A percentile compares a stretch with the other conserved stretches of the same genome.
Conservation (phyloP, 1,140 invertebrate species). For the Aphelinus certus region DNA sequence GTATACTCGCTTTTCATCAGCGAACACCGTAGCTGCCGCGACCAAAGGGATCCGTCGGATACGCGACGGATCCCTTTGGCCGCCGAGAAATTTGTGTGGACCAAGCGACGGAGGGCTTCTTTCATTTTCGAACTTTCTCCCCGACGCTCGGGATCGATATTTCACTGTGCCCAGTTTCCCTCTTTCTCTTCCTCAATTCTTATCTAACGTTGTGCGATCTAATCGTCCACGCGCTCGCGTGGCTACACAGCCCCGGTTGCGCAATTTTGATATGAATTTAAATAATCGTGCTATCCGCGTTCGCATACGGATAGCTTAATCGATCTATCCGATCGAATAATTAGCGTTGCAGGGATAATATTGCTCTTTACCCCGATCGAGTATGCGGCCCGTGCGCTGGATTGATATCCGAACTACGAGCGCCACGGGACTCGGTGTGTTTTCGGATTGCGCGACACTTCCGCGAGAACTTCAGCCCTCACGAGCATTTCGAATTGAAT, state of each 20-base stretch:
- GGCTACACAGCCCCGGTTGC: constrained; percentile 12
- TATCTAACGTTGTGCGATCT: constrained; percentile 27
- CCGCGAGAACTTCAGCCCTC: no score
- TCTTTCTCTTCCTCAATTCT: not conserved
- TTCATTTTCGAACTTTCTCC: no score
- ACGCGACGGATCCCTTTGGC: no score
- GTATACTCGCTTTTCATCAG: no score
- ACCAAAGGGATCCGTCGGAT: no score
- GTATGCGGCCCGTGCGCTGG: not conserved
- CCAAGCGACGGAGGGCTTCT: no score
- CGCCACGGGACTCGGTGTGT: no score
- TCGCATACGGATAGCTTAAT: constrained; percentile 31
- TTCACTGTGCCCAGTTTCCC: not conserved
- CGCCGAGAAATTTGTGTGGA: no score
- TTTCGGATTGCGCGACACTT: no score
- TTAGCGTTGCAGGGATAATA: constrained; percentile 38
- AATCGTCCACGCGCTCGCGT: constrained; percentile 17
- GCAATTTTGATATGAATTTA: constrained; percentile 7
- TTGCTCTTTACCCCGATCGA: constrained; percentile 31
- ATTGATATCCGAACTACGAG: constrained; percentile 2
- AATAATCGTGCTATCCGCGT: no score
- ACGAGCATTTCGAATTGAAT: no score
- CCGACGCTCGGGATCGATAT: not conserved
- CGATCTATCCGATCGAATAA: constrained; percentile 39
- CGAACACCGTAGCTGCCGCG: no score